phyloP scores from a whole-genome alignment of 2,888 invertebrate genomes.

The Cantharis lateralis region DNA sequence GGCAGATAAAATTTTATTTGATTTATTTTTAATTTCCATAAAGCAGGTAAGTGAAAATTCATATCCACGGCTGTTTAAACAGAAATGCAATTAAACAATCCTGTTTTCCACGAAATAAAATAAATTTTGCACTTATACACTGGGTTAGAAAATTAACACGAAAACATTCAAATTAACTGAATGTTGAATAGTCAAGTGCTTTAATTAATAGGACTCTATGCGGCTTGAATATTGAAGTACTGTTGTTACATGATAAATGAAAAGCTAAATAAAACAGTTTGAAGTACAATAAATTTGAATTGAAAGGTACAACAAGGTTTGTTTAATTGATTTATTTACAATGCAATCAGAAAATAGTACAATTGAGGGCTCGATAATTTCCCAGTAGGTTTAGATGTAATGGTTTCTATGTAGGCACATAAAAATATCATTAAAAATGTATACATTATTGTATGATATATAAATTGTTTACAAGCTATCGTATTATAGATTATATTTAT shows the following conservation, averaged over 20 bases:
- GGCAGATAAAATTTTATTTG: not conserved
- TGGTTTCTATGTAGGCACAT: not conserved
- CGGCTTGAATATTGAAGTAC: constrained; percentile 9
- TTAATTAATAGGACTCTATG: constrained; percentile 12
- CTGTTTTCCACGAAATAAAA: not conserved
- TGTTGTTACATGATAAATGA: constrained; percentile 8
- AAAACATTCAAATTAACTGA: constrained; percentile 1
- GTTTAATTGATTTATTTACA: constrained; percentile 13
- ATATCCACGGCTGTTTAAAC: not conserved
- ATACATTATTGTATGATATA: not conserved
- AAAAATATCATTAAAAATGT: not conserved
- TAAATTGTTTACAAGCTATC: not conserved
- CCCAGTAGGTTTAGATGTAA: not conserved
- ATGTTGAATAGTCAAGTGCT: constrained; percentile 3
- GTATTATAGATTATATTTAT: not conserved
- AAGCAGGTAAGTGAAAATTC: not conserved
- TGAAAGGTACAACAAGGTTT: constrained; percentile 11
- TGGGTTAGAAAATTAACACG: constrained; percentile 4
- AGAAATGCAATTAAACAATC: not conserved
- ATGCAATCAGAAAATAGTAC: not conserved
- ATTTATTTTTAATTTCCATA: not conserved
- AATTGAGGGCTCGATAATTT: not conserved
- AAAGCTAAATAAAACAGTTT: constrained; percentile 17
- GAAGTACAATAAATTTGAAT: constrained; percentile 13
- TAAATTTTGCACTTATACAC: not conserved